Base-by-base conservation (phyloP, 2,113 vertebrate genomes). In the Protomyctophum bolini region DNA sequence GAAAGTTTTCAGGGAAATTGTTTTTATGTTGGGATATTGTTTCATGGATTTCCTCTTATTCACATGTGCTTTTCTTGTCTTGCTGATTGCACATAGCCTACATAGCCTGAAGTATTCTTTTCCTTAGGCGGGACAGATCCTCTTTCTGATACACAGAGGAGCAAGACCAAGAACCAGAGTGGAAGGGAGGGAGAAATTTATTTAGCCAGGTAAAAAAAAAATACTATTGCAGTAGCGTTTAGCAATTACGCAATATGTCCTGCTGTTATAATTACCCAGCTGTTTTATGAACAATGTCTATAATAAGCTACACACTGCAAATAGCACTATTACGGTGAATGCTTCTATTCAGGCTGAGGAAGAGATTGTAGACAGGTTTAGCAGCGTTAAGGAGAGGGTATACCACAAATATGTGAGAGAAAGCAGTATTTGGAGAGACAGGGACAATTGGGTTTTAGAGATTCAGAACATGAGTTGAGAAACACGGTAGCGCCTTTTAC, bases 341-440 rank as follows among this genome's bases (percentile, higher is more conserved):
- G 56, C 70, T 79, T 73, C 8, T 52, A 67, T 72, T 57, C 54
- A 57, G 74, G 68, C 68, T 60, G 54, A 78, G 66, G 68, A 61
- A 71, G 57, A 65, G 75, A 60, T 21, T 46, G 61, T n/a, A 15
- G 10, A 72, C 65, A 12, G 71, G 45, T 58, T 80, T 51, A 66
- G 68, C 51, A 59, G 15, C 21, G 50, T 14, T 63, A 65, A 77
- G 51, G 64, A 76, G 55, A 72, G 47, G 51, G 64, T 48, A 8
- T 28, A 63, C 79, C 83, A 76, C 80, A 89, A 89, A 72, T 84
- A 82, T 88, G 70, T 61, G 63, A 68, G 21, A 11, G 46, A 82
- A 71, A 70, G 50, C 45, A 60, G 21, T 64, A 67, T 63, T 67
- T 48, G 56, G 66, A 83, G 29, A 70, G 63, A 89, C 70, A 83